These are phyloP conservation scores for Clistopyga incitator DNA, from an alignment of 2,888 invertebrate species.

Conservation along the genomic window DNA sequence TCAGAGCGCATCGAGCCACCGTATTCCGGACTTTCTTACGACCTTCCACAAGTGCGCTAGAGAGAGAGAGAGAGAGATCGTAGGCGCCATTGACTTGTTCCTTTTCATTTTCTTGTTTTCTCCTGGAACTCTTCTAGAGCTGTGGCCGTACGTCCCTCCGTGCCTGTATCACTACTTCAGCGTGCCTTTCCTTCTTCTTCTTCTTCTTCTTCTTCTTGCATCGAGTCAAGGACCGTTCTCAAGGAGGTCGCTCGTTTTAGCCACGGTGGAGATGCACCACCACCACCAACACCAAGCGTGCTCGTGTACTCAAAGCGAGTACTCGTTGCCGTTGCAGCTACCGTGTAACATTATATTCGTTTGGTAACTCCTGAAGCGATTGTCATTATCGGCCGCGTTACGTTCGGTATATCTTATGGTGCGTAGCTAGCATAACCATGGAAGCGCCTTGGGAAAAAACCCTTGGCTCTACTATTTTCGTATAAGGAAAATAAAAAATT, in stretches of 20 bases:
- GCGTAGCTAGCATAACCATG: background rate
- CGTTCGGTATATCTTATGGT: background rate
- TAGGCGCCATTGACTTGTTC: constrained; percentile 67
- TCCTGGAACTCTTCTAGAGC: constrained; percentile 51
- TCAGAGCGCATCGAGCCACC: constrained; percentile 36
- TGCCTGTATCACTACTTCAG: constrained; percentile 28
- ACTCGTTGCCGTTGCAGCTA: constrained; percentile 5
- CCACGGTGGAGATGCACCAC: constrained; percentile 63
- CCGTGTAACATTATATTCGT: constrained; percentile 9
- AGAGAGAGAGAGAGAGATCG: constrained; percentile 46
- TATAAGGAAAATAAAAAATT: background rate
- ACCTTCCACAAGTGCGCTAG: constrained; percentile 46
- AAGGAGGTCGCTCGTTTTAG: constrained; percentile 83
- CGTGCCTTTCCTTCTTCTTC: constrained; percentile 55
- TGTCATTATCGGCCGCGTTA: constrained; percentile 7
- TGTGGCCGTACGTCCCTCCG: constrained; percentile 20
- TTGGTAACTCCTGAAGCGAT: background rate
- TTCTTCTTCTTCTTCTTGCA: constrained; percentile 57
- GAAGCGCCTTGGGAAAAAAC: background rate
- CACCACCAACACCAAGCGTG: too few species aligned
- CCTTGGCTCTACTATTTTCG: background rate
- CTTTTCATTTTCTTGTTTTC: constrained; percentile 57
- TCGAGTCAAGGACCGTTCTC: constrained; percentile 84
- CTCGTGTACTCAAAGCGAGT: constrained; percentile 16
- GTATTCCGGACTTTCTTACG: constrained; percentile 59